Base-by-base conservation (phyloP, 64 coral and sea anemone genomes). In the Actinia tenebrosa region DNA sequence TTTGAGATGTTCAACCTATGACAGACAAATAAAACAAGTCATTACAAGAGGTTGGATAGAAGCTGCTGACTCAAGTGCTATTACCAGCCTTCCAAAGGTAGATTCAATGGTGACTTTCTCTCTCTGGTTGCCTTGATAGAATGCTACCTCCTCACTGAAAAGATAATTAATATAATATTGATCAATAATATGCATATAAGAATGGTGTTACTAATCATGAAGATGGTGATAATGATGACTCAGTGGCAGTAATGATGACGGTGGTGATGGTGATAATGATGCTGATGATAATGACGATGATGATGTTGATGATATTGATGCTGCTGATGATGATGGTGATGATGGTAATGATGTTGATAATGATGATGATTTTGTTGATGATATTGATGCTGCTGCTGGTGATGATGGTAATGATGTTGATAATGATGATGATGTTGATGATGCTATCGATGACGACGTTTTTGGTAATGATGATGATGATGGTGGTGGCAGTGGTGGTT, bases 121-220 rank as follows among this genome's bases (percentile, higher is more conserved):
- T 61, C 96, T 86, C 75, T 56, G 79, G 63, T 92, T 89, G 58
- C 96, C 96, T 88, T 98, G 93, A 63, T 98, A 98, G 79, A 98
- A 98, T 25, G 96, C 96, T 43, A 98, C 87, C 86, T 98, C 96
- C 87, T 98, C 96, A 84, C 96, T 98, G 56, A 80, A 66, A 82
- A 19, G 14, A 44, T 9, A n/a, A 77, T 22, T 30, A 30, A 37
- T 37, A 37, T 37, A 77, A 30, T 11, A 50, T 50, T 50, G 47
- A 50, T 50, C 47, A 50, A 50, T 8, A 50, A 50, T 8, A 50
- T 22, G 22, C 10, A n/a, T 75, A 55, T 55, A 11, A 55, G 5
- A 11, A 55, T 55, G 53, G 11, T 55, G 53, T 8, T 55, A 11
- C 5, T 55, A 11, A 58, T 58, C 10, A 58, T 58, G 10, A 13